A percentile compares a stretch with the other conserved stretches of the same genome.
Evolutionary conservation across 1,140 invertebrate species (phyloP).

Genomic region (Drosophila oshimai): DNA sequence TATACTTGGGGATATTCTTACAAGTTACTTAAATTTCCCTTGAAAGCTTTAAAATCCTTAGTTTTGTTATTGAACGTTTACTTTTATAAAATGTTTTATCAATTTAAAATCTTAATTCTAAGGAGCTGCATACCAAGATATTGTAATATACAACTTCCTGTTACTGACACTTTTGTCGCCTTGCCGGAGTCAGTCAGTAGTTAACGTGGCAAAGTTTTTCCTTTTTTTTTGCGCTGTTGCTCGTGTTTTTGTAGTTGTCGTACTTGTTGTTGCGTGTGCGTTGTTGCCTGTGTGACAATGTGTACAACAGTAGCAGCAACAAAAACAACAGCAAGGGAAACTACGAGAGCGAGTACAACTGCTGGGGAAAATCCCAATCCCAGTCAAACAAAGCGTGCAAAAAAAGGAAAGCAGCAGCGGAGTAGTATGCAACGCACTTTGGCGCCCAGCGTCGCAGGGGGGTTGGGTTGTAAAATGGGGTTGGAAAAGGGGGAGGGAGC

Average conservation of each 20-base stretch:
- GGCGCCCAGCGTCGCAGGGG: constrained; percentile 31
- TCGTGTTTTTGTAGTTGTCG: constrained; percentile 19
- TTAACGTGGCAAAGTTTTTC: constrained; percentile 53
- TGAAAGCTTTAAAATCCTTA: no score
- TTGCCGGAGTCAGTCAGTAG: constrained; percentile 36
- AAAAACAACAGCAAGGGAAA: constrained; percentile 17
- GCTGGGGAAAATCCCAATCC: constrained; percentile 67
- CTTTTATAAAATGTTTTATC: no score
- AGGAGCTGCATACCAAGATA: no score
- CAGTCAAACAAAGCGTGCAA: constrained; percentile 75
- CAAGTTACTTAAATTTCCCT: no score
- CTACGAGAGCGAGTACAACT: constrained; percentile 43
- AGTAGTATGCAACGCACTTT: constrained; percentile 79
- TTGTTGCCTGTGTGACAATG: constrained; percentile 48
- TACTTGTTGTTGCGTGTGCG: constrained; percentile 7
- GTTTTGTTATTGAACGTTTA: no score
- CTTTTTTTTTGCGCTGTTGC: constrained; percentile 13
- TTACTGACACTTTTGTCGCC: constrained; percentile 68
- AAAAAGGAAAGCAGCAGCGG: constrained; percentile 26
- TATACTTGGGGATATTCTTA: no score
- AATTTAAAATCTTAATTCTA: no score
- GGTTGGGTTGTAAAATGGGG: background rate
- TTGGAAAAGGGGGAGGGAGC: background rate
- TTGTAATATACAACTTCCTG: no score
- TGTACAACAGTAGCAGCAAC: constrained; percentile 40